phyloP scores from a whole-genome alignment of 2,888 invertebrate genomes.

The Chrysotoxum bicinctum region DNA sequence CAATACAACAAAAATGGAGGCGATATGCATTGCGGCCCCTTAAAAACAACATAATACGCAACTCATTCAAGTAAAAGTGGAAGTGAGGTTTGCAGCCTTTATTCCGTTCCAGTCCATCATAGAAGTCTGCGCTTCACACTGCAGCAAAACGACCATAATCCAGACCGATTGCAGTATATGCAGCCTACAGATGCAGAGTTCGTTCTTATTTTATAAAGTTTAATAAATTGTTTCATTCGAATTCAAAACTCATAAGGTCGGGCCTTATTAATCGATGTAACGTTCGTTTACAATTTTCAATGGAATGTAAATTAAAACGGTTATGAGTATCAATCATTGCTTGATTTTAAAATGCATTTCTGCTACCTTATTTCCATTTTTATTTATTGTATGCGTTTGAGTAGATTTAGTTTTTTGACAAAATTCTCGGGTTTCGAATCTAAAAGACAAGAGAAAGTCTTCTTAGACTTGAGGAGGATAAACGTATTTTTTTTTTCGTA shows the following conservation, averaged over 20 bases:
- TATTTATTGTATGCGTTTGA: no score
- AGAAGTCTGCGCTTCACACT: neutral
- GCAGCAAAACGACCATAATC: conserved; percentile 46
- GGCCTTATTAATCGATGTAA: conserved; percentile 63
- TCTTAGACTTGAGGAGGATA: no score
- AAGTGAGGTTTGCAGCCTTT: conserved; percentile 56
- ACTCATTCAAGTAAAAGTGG: conserved; percentile 31
- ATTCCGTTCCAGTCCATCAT: conserved; percentile 70
- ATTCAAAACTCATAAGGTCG: conserved; percentile 66
- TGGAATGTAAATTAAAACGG: conserved; percentile 67
- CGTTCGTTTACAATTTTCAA: conserved; percentile 71
- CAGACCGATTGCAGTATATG: conserved; percentile 39
- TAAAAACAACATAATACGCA: conserved; percentile 50
- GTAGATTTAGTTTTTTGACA: no score
- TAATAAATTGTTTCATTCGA: conserved; percentile 67
- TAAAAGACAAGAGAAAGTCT: no score
- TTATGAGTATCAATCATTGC: conserved; percentile 72
- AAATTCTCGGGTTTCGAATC: no score
- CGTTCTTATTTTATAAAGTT: conserved; percentile 66
- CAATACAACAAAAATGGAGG: conserved; percentile 15
- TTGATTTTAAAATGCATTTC: conserved; percentile 69
- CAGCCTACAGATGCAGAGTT: conserved; percentile 50
- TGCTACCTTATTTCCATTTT: conserved; percentile 49
- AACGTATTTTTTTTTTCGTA: no score
- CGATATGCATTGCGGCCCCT: conserved; percentile 45